These are phyloP conservation scores for Mamestra configurata DNA, from an alignment of 1,140 invertebrate species.

Conservation along the genomic window DNA sequence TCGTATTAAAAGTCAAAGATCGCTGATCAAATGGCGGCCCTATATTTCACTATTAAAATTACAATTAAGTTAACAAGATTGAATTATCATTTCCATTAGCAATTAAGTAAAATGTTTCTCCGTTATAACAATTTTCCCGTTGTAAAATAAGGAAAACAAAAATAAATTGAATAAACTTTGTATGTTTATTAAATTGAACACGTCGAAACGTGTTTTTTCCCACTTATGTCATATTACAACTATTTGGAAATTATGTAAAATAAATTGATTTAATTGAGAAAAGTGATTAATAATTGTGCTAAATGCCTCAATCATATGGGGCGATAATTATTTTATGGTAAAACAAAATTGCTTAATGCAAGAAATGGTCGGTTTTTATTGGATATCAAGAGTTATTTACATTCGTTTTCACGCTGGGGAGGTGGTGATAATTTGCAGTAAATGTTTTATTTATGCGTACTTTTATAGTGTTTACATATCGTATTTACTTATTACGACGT, in stretches of 20 bases:
- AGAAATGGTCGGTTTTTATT: slow-evolving; percentile 41
- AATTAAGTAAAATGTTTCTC: slow-evolving; percentile 9
- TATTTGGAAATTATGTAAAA: slow-evolving; percentile 48
- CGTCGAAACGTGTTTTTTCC: slow-evolving; percentile 40
- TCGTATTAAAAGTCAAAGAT: neutral
- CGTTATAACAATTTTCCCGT: slow-evolving; percentile 19
- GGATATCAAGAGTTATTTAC: slow-evolving; percentile 42
- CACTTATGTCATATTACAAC: slow-evolving; percentile 29
- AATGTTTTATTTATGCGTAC: slow-evolving; percentile 15
- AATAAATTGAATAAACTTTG: slow-evolving; percentile 5
- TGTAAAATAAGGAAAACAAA: slow-evolving; percentile 6
- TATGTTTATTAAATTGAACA: slow-evolving; percentile 41
- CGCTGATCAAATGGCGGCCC: neutral
- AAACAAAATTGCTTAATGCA: slow-evolving; percentile 49
- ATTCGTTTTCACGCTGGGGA: slow-evolving; percentile 31
- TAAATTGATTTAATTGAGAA: slow-evolving; percentile 50
- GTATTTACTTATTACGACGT: neutral
- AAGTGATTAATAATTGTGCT: slow-evolving; percentile 42
- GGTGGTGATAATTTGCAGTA: slow-evolving; percentile 6
- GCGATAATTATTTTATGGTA: slow-evolving; percentile 49
- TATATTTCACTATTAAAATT: neutral
- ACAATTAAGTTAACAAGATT: slow-evolving; percentile 16
- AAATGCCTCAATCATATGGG: slow-evolving; percentile 36
- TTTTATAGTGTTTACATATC: neutral
- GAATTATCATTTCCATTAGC: slow-evolving; percentile 18